phyloP scores from a whole-genome alignment of 1,140 invertebrate genomes.

The Coelopa frigida region DNA sequence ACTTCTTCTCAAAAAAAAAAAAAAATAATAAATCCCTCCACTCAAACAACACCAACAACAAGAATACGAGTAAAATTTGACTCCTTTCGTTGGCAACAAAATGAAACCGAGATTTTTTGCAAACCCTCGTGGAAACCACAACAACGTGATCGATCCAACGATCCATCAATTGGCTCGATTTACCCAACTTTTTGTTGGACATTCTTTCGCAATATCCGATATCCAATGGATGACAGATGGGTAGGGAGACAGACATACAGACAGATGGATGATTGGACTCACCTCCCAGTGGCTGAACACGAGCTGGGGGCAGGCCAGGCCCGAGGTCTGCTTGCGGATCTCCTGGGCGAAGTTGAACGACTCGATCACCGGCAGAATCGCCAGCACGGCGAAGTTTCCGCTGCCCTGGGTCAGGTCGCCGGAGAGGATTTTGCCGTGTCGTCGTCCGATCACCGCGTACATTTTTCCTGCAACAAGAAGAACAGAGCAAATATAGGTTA shows the following conservation, averaged over 20 bases:
- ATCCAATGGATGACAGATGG: too few species aligned
- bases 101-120: not conserved
- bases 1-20: too few species aligned
- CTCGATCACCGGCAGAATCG: slow-evolving; percentile 89
- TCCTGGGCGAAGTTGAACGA: slow-evolving; percentile 93
- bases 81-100: too few species aligned
- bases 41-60: too few species aligned
- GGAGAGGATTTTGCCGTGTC: slow-evolving; percentile 80
- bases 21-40: too few species aligned
- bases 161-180: too few species aligned
- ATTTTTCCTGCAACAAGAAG: slow-evolving; percentile 64
- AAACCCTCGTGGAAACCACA: too few species aligned
- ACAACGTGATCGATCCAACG: too few species aligned
- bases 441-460: slow-evolving; percentile 82
- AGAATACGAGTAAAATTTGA: too few species aligned
- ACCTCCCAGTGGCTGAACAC: slow-evolving; percentile 98
- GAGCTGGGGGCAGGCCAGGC: slow-evolving; percentile 89
- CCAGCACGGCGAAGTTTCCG: slow-evolving; percentile 80
- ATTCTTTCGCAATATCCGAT: too few species aligned
- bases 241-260: not conserved
- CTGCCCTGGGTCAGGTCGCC: slow-evolving; percentile 85
- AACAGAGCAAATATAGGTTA: slow-evolving; percentile 18
- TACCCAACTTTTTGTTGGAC: too few species aligned
- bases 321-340: slow-evolving; percentile 89
- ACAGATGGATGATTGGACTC: slow-evolving; percentile 32